A percentile compares a stretch with the other conserved stretches of the same genome.
Evolutionary conservation across 2,113 vertebrate genomes (phyloP).

Genomic region (Catagonus wagneri): DNA sequence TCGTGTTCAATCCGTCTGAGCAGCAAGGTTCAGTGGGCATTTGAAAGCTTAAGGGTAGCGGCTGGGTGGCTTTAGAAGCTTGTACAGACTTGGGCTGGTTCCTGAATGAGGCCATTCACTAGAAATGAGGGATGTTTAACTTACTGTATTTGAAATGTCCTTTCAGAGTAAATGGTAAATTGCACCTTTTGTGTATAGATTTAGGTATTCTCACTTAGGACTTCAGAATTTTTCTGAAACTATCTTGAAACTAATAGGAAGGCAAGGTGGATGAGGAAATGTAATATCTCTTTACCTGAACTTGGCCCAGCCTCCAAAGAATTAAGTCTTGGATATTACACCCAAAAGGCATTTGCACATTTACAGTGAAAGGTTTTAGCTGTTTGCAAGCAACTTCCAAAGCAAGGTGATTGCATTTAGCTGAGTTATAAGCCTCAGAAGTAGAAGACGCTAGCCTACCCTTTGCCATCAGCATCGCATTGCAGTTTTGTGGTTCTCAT

Average conservation of each 20-base stretch:
- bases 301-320: not conserved
- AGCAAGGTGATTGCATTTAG: not conserved
- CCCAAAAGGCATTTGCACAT: not conserved
- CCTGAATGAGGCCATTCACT: not conserved
- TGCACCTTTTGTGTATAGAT: not conserved
- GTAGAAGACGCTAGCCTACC: not conserved
- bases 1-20: not conserved
- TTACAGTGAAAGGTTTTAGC: not conserved
- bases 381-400: not conserved
- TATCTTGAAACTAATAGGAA: constrained; percentile 5
- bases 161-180: not conserved
- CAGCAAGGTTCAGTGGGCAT: not conserved
- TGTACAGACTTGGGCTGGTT: not conserved
- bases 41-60: not conserved
- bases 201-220: not conserved
- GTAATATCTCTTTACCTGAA: not conserved
- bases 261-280: not conserved
- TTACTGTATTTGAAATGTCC: not conserved
- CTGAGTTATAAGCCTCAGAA: not conserved
- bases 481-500: not conserved
- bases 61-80: not conserved
- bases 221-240: not conserved
- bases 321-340: not conserved
- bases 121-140: not conserved
- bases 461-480: not conserved